These are phyloP conservation scores for Brachionus angularis DNA, from an alignment of 1,140 invertebrate genomes.

Conservation along the genomic window DNA sequence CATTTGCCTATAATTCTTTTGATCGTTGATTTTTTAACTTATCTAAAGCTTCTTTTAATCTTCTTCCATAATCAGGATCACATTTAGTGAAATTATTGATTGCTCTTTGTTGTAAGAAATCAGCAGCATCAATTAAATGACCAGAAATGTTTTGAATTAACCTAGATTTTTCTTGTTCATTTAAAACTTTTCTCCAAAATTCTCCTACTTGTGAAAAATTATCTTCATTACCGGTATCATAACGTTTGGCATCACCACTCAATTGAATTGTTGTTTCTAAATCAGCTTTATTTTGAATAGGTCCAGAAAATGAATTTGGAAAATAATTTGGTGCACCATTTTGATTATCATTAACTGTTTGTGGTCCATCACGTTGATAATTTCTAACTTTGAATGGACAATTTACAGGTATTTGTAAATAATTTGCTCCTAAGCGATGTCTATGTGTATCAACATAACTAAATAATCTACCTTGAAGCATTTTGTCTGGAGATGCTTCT, in stretches of 20 bases:
- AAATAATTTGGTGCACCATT: slow-evolving; percentile 83
- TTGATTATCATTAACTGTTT: slow-evolving; percentile 56
- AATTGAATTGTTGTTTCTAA: background rate
- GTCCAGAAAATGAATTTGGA: slow-evolving; percentile 88
- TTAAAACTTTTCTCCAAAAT: slow-evolving; percentile 43
- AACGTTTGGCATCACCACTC: slow-evolving; percentile 15
- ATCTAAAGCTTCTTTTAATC: slow-evolving; percentile 32
- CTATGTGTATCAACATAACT: slow-evolving; percentile 90
- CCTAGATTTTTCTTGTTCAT: slow-evolving; percentile 27
- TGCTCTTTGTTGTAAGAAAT: slow-evolving; percentile 41
- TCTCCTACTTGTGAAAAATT: slow-evolving; percentile 36
- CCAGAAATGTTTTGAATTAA: slow-evolving; percentile 23
- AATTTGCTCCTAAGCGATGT: slow-evolving; percentile 86
- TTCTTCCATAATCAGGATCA: slow-evolving; percentile 36
- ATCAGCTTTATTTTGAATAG: slow-evolving; percentile 54
- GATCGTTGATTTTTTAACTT: slow-evolving; percentile 11
- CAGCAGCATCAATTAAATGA: slow-evolving; percentile 8
- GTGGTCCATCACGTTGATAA: slow-evolving; percentile 80
- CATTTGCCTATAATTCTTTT: background rate
- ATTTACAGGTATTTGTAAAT: slow-evolving; percentile 88
- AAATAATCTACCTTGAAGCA: slow-evolving; percentile 84
- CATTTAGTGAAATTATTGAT: slow-evolving; percentile 33
- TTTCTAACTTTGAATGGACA: slow-evolving; percentile 73
- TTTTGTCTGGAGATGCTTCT: slow-evolving; percentile 75
- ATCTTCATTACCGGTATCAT: slow-evolving; percentile 23